Evolutionary conservation across 1,140 invertebrate genomes (phyloP).

Genomic region (Plodia interpunctella): DNA sequence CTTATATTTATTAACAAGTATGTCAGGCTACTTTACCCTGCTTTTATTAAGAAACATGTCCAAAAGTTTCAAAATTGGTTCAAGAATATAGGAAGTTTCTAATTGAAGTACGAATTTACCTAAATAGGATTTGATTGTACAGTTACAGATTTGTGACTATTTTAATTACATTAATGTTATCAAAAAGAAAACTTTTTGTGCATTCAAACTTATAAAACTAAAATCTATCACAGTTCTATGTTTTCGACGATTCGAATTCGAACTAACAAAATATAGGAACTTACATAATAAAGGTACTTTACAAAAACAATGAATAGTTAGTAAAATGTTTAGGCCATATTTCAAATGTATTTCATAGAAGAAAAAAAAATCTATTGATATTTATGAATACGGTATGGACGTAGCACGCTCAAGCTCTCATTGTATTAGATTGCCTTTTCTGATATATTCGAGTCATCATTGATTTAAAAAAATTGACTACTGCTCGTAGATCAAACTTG

Average conservation of each 20-base stretch:
- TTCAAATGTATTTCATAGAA: too few species aligned
- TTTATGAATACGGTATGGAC: too few species aligned
- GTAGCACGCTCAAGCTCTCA: too few species aligned
- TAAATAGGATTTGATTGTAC: not conserved
- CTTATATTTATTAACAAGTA: slow-evolving; percentile 36
- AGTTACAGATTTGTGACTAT: not conserved
- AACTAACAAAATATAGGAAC: too few species aligned
- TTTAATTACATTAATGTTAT: not conserved
- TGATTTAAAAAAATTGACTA: too few species aligned
- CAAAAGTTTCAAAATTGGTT: slow-evolving; percentile 59
- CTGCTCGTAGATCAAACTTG: too few species aligned
- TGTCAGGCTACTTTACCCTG: slow-evolving; percentile 69
- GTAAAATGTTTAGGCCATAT: too few species aligned
- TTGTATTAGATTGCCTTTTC: too few species aligned
- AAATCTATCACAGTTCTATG: slow-evolving; percentile 31
- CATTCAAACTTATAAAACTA: slow-evolving; percentile 21
- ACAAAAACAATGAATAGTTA: slow-evolving; percentile 8
- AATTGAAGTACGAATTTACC: slow-evolving; percentile 6
- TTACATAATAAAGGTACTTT: slow-evolving; percentile 27
- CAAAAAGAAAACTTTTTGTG: slow-evolving; percentile 1
- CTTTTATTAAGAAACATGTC: slow-evolving; percentile 56
- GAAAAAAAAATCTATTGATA: too few species aligned
- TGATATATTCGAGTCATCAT: too few species aligned
- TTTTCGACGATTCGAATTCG: too few species aligned
- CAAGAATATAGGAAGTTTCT: slow-evolving; percentile 36